Evolutionary conservation across 1,140 invertebrate species (phyloP).

Genomic region (Carcinoscorpius rotundicauda): DNA sequence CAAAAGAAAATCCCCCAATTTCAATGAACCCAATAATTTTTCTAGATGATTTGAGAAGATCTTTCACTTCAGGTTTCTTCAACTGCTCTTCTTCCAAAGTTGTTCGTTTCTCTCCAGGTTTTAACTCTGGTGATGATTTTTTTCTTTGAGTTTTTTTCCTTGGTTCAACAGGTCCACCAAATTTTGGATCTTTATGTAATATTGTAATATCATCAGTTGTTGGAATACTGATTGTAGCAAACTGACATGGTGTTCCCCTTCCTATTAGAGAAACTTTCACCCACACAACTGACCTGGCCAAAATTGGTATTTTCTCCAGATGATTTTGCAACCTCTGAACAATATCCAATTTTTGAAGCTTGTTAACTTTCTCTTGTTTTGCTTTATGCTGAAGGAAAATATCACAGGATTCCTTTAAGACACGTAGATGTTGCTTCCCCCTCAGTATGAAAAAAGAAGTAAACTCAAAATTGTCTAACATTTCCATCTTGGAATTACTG

Average conservation of each 20-base stretch:
- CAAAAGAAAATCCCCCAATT: slow-evolving; percentile 11
- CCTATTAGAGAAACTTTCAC: slow-evolving; percentile 1
- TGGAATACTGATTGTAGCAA: slow-evolving; percentile 7
- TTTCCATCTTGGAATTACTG: no score
- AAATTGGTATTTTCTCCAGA: background rate
- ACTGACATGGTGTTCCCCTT: slow-evolving; percentile 6
- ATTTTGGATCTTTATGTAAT: background rate
- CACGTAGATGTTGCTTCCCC: background rate
- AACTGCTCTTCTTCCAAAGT: background rate
- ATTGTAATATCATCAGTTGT: slow-evolving; percentile 3
- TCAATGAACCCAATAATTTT: slow-evolving; percentile 16
- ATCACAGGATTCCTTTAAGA: background rate
- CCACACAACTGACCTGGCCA: background rate
- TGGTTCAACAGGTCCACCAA: slow-evolving; percentile 9
- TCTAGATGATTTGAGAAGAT: slow-evolving; percentile 4
- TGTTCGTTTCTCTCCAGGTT: background rate
- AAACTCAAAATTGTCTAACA: background rate
- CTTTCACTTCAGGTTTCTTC: slow-evolving; percentile 6
- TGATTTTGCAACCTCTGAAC: background rate
- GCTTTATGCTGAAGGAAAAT: background rate
- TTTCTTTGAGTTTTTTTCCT: background rate
- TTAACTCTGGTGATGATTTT: background rate
- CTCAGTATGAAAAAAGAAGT: background rate
- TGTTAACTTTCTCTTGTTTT: background rate
- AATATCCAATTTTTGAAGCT: background rate